A percentile compares a stretch with the other conserved stretches of the same genome.
These are phyloP conservation scores for Pygoscelis adeliae DNA, from an alignment of 2,113 vertebrate genomes.

Conservation along the genomic window DNA sequence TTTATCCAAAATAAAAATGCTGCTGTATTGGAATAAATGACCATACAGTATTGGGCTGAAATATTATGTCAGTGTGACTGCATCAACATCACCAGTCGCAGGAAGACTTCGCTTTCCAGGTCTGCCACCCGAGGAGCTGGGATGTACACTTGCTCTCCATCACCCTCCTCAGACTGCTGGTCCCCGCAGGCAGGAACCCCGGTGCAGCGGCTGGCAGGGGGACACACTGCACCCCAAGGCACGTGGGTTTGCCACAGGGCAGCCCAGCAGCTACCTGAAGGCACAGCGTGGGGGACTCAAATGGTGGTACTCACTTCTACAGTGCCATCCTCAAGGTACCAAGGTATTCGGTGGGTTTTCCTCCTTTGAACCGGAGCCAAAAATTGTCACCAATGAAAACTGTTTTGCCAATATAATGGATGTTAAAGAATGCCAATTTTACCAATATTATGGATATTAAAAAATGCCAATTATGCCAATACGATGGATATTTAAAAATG, in stretches of 20 bases:
- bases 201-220: fast-evolving
- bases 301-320: not conserved
- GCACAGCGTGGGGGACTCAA: fast-evolving
- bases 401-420: not conserved
- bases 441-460: not conserved
- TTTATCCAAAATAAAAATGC: not conserved
- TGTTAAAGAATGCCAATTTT: not conserved
- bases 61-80: not conserved
- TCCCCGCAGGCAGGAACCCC: fast-evolving
- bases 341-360: not conserved
- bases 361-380: not conserved
- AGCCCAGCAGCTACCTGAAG: not conserved
- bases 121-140: not conserved
- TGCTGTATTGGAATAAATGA: not conserved
- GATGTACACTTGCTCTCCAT: not conserved
- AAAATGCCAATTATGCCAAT: not conserved
- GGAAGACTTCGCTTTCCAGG: not conserved
- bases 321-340: not conserved
- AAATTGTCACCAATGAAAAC: not conserved
- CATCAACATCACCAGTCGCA: fast-evolving
- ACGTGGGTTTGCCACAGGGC: not conserved
- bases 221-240: not conserved
- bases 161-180: not conserved
- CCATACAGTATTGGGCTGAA: not conserved
- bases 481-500: not conserved